Conservation (phyloP, 2,113 vertebrate species). For the Lasiurus cinereus region DNA sequence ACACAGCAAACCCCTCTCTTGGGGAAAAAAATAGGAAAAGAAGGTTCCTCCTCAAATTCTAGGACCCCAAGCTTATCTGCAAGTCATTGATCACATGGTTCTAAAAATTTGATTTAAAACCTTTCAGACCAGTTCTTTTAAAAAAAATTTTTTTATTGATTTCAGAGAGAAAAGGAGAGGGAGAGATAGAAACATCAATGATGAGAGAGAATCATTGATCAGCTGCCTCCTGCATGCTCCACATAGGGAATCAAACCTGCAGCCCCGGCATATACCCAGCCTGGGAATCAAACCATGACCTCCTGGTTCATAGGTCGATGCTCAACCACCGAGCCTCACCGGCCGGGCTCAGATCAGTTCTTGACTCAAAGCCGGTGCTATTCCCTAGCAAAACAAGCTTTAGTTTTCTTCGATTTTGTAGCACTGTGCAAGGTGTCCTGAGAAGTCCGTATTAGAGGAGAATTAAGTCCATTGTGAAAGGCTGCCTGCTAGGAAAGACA, state of each 20-base stretch:
- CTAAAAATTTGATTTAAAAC: background rate
- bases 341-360: too few relatives aligned
- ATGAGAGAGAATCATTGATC: too few relatives aligned
- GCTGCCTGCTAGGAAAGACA: slow-evolving; percentile 34
- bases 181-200: too few relatives aligned
- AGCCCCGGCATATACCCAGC: too few relatives aligned
- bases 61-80: background rate
- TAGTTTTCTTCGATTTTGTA: background rate
- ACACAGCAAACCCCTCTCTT: background rate
- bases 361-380: background rate
- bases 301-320: too few relatives aligned
- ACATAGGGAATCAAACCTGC: too few relatives aligned
- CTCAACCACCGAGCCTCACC: too few relatives aligned
- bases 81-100: background rate
- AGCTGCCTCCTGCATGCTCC: too few relatives aligned
- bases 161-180: too few relatives aligned
- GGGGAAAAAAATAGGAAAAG: background rate
- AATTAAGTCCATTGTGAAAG: background rate
- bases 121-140: background rate
- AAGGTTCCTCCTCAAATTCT: background rate
- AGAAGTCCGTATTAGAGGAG: background rate
- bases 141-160: background rate
- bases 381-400: background rate
- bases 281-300: too few relatives aligned
- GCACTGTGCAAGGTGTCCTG: background rate